These are phyloP conservation scores for Neoitamus cyanurus DNA, from an alignment of 2,888 invertebrate genomes.

Conservation along the genomic window DNA sequence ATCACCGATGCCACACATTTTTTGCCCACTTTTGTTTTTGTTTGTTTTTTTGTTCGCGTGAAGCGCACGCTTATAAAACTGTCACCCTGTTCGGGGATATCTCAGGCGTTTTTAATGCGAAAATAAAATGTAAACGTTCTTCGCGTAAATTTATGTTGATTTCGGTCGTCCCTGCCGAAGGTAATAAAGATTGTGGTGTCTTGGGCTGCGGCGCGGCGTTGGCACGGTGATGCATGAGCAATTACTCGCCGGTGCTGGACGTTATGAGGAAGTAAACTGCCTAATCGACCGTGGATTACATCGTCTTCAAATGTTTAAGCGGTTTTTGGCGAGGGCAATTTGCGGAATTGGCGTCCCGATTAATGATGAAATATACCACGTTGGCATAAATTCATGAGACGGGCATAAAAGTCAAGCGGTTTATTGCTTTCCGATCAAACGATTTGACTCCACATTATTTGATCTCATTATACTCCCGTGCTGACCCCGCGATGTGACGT, in stretches of 20 bases:
- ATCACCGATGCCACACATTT: background rate
- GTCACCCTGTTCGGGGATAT: conserved; percentile 13
- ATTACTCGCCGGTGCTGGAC: background rate
- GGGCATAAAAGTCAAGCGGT: background rate
- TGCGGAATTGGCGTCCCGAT: background rate
- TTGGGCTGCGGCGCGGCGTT: background rate
- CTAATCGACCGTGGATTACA: background rate
- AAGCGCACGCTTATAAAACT: conserved; percentile 9
- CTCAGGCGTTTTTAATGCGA: conserved; percentile 15
- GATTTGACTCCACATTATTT: background rate
- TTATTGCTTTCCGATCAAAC: background rate
- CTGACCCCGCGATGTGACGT: background rate
- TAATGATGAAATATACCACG: background rate
- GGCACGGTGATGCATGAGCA: conserved; percentile 10
- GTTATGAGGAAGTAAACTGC: background rate
- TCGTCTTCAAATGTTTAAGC: background rate
- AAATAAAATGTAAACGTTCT: conserved; percentile 20
- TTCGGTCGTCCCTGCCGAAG: background rate
- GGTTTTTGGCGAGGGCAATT: background rate
- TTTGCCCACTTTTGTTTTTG: background rate
- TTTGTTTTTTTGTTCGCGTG: background rate
- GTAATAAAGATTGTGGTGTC: background rate
- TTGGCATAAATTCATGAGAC: background rate
- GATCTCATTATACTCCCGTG: background rate
- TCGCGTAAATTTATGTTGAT: background rate